Conservation (phyloP, 2,113 vertebrate species). For the Xenopus borealis region DNA sequence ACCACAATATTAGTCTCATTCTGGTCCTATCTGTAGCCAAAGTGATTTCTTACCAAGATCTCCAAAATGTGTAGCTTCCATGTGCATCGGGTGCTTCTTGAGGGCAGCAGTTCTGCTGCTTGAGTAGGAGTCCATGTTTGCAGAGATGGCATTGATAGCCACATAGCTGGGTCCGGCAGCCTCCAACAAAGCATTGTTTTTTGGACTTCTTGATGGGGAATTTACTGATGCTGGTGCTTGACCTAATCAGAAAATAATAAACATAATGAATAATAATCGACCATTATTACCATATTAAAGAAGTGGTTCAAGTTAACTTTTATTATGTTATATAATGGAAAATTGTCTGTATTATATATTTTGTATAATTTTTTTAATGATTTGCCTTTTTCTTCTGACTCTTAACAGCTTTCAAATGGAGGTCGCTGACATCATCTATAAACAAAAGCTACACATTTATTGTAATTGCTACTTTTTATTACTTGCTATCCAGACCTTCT, state of each 20-base stretch:
- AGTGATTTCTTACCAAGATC: slow-evolving; percentile 78
- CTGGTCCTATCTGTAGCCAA: no score
- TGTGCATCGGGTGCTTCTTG: slow-evolving; percentile 94
- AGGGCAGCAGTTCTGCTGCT: slow-evolving; percentile 92
- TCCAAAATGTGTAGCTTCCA: slow-evolving; percentile 96
- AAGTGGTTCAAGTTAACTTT: no score
- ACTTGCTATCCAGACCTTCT: no score
- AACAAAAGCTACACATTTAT: no score
- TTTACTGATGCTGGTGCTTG: slow-evolving; percentile 61
- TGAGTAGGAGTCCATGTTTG: slow-evolving; percentile 97
- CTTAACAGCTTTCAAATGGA: no score
- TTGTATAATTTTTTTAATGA: no score
- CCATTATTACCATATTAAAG: neutral
- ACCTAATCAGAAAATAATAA: slow-evolving; percentile 49
- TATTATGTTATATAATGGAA: no score
- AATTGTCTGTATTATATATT: no score
- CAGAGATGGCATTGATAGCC: slow-evolving; percentile 97
- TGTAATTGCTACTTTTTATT: no score
- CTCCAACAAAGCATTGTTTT: slow-evolving; percentile 89
- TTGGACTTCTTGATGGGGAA: slow-evolving; percentile 78
- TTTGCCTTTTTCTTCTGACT: no score
- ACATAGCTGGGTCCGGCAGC: slow-evolving; percentile 94
- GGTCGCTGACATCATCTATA: no score
- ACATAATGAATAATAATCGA: neutral
- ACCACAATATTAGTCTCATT: no score